Evolutionary conservation across 2,113 vertebrate species (phyloP).

Genomic region (Bostrychus sinensis): DNA sequence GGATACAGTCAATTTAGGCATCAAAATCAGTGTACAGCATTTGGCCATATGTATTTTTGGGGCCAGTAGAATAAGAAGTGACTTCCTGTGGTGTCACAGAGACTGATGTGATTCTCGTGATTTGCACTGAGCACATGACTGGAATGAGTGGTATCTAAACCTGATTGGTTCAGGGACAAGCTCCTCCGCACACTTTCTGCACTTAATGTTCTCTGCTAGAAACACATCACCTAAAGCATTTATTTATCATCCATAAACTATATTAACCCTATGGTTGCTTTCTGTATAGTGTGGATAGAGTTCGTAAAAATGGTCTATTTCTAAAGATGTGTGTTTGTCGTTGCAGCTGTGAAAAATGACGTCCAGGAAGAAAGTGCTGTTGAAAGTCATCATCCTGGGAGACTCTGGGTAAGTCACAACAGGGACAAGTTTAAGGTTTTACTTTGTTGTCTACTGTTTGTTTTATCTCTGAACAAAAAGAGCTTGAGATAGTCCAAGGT

Average conservation of each 20-base stretch:
- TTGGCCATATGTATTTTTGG: neutral
- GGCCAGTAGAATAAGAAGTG: conserved; percentile 5
- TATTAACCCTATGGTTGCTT: neutral
- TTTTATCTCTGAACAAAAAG: too few relatives aligned
- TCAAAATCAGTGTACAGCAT: neutral
- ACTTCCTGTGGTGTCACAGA: conserved; percentile 32
- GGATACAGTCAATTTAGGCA: too few relatives aligned
- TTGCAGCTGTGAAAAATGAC: conserved; percentile 89
- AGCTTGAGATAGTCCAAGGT: too few relatives aligned
- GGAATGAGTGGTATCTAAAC: conserved; percentile 51
- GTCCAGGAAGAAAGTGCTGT: conserved; percentile 97
- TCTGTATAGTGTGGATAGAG: conserved; percentile 10
- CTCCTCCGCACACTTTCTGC: conserved; percentile 17
- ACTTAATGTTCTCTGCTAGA: conserved; percentile 3
- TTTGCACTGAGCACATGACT: conserved; percentile 72
- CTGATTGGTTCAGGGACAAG: conserved; percentile 26
- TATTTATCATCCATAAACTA: conserved; percentile 6
- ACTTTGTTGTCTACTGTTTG: too few relatives aligned
- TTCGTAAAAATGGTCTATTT: neutral
- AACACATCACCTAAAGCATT: neutral
- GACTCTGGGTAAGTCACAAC: conserved; percentile 95
- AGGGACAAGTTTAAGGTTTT: too few relatives aligned
- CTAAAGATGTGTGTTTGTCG: conserved; percentile 35
- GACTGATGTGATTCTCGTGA: conserved; percentile 74
- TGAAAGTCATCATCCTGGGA: conserved; percentile 98